Evolutionary conservation across 2,797 vertebrate species (phyloP), one percentile per base, ranked within the genome.

Genomic region (Gadopsis bispinosus): DNA sequence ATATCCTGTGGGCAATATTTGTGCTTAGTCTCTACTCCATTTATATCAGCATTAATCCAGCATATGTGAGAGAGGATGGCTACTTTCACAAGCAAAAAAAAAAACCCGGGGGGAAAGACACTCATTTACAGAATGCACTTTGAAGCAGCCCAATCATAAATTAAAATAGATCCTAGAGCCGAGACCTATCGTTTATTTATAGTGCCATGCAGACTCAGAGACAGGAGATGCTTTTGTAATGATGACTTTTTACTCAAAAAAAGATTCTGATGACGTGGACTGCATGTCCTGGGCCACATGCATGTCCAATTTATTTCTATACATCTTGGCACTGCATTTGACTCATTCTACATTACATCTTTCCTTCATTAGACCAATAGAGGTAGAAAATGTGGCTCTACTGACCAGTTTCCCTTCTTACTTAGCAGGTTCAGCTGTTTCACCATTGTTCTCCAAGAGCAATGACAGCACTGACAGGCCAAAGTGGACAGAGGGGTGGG

Each of bases 401-500:
- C 33, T 31, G 19, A 62, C 35, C 16, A 53, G n/a, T 37, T 12
- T 33, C 13, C 3, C 33, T 58, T 39, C 48, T 51, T 39, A 26
- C 53, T 55, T 35, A n/a, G 1, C 13, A 43, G 41, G 17, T 43
- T 68, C 37, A 56, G 37, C 20, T 55, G 19, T 60, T 62, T 62
- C 8, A 43, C 14, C 14, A 59, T 67, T 29, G 14, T 37, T 37
- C 69, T 64, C 20, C 3, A 26, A 79, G 48, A 53, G n/a, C 47
- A 74, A 77, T 65, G 69, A 72, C 64, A 73, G 13, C 69, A 89
- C 71, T 75, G 79, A 87, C 63, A 82, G 53, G 62, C 58, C 60
- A 77, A 47, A 73, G 33, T 59, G 31, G 50, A 89, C 71, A 78
- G 69, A 4, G 80, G 51, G 79, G 54, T 59, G 63, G 61, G 39